Percentiles rank a stretch among this genome's conserved stretches.
Evolutionary conservation across 2,888 invertebrate genomes (phyloP).

Genomic region (Eupithecia abbreviata): DNA sequence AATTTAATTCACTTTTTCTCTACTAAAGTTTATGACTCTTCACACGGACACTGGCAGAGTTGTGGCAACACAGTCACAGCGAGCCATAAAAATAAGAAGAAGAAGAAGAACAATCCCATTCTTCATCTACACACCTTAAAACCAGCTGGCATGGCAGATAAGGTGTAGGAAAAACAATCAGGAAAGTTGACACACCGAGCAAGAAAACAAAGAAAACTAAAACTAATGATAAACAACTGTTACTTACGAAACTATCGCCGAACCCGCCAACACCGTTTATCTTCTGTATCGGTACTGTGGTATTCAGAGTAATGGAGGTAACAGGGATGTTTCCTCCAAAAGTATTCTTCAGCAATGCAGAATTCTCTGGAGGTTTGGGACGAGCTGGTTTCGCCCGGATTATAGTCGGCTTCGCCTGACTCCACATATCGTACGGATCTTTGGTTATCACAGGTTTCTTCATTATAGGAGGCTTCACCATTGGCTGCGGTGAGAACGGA

Average conservation of each 20-base stretch:
- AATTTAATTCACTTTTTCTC: too few species aligned
- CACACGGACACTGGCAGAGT: too few species aligned
- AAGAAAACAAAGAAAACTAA: neutral
- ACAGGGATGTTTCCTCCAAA: constrained; percentile 64
- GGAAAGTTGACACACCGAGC: neutral
- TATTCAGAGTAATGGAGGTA: constrained; percentile 73
- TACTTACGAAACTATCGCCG: constrained; percentile 74
- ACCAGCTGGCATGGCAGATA: neutral
- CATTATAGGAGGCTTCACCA: constrained; percentile 65
- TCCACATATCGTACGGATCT: constrained; percentile 86
- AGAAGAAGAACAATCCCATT: too few species aligned
- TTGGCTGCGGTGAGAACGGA: constrained; percentile 81
- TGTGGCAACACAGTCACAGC: too few species aligned
- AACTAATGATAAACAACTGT: constrained; percentile 21
- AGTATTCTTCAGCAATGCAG: constrained; percentile 71
- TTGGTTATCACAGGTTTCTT: constrained; percentile 84
- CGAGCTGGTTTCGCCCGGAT: constrained; percentile 87
- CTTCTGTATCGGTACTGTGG: constrained; percentile 75
- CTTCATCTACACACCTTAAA: neutral
- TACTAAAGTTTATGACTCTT: too few species aligned
- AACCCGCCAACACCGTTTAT: constrained; percentile 60
- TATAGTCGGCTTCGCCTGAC: constrained; percentile 87
- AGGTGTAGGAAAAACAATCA: neutral
- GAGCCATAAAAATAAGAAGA: too few species aligned
- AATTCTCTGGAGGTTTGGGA: constrained; percentile 82